A percentile compares a stretch with the other conserved stretches of the same genome.
phyloP scores from a whole-genome alignment of 2,113 vertebrate species.

The Trematocara zebra region DNA sequence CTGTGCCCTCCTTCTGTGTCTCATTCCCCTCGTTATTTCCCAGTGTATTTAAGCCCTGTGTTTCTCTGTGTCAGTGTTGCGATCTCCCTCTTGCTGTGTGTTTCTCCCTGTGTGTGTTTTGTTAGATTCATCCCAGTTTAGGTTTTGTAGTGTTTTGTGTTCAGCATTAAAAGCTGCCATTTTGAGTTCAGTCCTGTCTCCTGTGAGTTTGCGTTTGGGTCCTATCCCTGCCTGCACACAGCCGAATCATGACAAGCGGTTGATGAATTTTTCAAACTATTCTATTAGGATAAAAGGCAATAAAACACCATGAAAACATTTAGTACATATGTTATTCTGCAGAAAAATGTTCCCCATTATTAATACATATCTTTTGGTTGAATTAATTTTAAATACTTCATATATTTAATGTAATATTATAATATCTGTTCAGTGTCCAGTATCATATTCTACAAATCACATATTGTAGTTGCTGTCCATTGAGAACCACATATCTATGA shows the following conservation, averaged over 20 bases:
- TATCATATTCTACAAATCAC: background rate
- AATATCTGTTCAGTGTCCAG: background rate
- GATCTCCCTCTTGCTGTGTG: too few species aligned
- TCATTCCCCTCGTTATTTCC: too few species aligned
- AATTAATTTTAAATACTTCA: background rate
- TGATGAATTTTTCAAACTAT: background rate
- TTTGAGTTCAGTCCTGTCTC: too few species aligned
- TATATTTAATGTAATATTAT: background rate
- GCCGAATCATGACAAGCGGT: background rate
- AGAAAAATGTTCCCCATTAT: background rate
- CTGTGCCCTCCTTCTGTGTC: too few species aligned
- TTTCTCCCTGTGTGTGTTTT: too few species aligned
- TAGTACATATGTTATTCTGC: background rate
- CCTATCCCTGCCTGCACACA: too few species aligned
- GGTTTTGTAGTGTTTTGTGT: too few species aligned
- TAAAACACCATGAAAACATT: background rate
- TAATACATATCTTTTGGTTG: background rate
- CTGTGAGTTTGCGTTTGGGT: too few species aligned
- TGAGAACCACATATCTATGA: background rate
- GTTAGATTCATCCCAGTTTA: too few species aligned
- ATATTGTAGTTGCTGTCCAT: fast-evolving
- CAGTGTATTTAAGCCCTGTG: too few species aligned
- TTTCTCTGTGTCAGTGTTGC: too few species aligned
- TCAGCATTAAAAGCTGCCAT: too few species aligned
- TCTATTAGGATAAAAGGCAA: background rate